Base-by-base conservation (phyloP, 2,888 invertebrate genomes). In the Lordiphosa andalusiaca region DNA sequence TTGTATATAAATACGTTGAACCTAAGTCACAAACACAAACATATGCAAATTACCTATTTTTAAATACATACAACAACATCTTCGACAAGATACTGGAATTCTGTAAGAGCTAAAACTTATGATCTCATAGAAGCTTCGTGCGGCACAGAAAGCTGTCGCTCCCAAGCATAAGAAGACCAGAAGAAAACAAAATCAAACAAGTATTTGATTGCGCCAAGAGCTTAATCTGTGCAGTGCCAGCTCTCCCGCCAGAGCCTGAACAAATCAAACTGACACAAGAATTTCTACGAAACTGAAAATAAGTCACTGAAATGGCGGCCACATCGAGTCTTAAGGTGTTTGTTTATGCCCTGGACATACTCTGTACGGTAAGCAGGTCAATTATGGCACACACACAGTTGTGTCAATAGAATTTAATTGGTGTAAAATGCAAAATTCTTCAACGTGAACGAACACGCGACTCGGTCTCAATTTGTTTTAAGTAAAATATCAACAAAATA, bases 311-410 rank as follows among this genome's bases (percentile, higher is more conserved):
- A 16, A 87, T 87, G 87, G 57, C 85, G 21, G 78, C 86, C 13
- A 86, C 86, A 30, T 73, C 86, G 55, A 55, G 71, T 25, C 54
- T 80, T 25, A 87, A 87, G 57, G 69, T 71, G 37, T 71, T 78
- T 48, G 72, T 78, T 38, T 81, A 80, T 62, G 58, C 67, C 38
- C 68, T 87, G 37, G 75, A 87, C 56, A 53, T 86, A 59, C 13
- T 87, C 9, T 86, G 86, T 53, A 57, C 75, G 56, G 87, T 87
- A 71, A 87, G 36, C 46, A 51, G 47, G 56, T 19, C 6, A 23
- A 44, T 47, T 21, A n/a, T n/a, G 13, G 51, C 35, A 9, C 19
- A 36, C 19, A 36, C 47, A 12, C 60, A 57, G 60, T 69, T 64
- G 49, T 51, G 42, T 21, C 48, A 60, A 63, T 58, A 49, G 25